phyloP scores from a whole-genome alignment of 92 coral and sea anemone genomes.

The Heteractis magnifica region DNA sequence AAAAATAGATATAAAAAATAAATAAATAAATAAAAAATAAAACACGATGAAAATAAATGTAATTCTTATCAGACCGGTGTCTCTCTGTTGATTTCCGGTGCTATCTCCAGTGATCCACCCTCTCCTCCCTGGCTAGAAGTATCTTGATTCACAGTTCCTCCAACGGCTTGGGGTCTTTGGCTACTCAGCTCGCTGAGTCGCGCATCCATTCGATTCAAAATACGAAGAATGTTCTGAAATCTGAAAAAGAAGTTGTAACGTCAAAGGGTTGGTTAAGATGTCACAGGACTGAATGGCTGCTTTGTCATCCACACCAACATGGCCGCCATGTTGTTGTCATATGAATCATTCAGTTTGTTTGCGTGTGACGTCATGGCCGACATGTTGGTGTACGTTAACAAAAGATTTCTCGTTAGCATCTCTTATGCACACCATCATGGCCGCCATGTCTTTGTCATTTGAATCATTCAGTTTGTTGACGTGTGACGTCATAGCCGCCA shows the following conservation, averaged over 20 bases:
- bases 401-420: constrained; percentile 3
- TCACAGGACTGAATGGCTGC: too few relatives aligned
- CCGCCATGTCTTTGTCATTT: neutral
- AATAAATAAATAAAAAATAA: neutral
- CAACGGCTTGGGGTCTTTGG: neutral
- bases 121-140: neutral
- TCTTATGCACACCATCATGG: neutral
- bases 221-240: constrained; percentile 73
- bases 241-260: constrained; percentile 15
- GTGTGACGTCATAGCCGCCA: neutral
- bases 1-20: neutral
- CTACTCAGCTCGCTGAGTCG: constrained; percentile 54
- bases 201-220: constrained; percentile 72
- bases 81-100: constrained; percentile 44
- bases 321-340: too few relatives aligned
- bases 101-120: neutral
- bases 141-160: constrained; percentile 3
- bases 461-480: neutral
- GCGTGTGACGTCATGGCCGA: neutral
- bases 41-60: too few relatives aligned
- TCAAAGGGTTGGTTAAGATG: too few relatives aligned
- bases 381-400: neutral
- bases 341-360: neutral
- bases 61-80: constrained; percentile 49
- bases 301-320: too few relatives aligned